Evolutionary conservation across 2,888 invertebrate genomes (phyloP).

Genomic region (Salticus scenicus): DNA sequence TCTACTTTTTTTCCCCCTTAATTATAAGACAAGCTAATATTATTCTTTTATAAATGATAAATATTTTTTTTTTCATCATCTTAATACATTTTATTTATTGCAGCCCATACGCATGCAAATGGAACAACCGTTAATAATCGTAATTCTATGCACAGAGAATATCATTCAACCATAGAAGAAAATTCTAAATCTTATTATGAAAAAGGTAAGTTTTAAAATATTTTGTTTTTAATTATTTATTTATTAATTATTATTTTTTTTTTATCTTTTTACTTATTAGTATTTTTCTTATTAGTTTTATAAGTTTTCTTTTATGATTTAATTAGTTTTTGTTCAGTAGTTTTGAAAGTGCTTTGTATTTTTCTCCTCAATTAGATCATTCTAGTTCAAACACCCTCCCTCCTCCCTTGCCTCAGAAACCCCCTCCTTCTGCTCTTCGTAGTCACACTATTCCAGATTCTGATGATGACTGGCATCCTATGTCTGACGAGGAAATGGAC

Average conservation of each 20-base stretch:
- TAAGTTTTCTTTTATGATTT: background rate
- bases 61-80: background rate
- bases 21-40: too few relatives aligned
- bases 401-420: conserved; percentile 69
- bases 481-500: conserved; percentile 65
- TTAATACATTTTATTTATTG: background rate
- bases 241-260: background rate
- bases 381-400: conserved; percentile 61
- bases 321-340: background rate
- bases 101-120: conserved; percentile 54
- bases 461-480: conserved; percentile 68
- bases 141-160: conserved; percentile 47
- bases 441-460: conserved; percentile 53
- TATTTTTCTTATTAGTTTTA: too few relatives aligned
- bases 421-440: conserved; percentile 55
- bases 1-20: too few relatives aligned
- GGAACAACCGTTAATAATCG: conserved; percentile 49
- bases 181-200: conserved; percentile 58
- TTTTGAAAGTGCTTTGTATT: background rate
- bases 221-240: conserved; percentile 13
- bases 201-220: conserved; percentile 28
- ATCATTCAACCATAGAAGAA: conserved; percentile 42
- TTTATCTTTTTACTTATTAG: too few relatives aligned
- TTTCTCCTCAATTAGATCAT: conserved; percentile 34
- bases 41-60: too few relatives aligned